phyloP scores from a whole-genome alignment of 2,113 vertebrate species.

The Sorex fumeus region DNA sequence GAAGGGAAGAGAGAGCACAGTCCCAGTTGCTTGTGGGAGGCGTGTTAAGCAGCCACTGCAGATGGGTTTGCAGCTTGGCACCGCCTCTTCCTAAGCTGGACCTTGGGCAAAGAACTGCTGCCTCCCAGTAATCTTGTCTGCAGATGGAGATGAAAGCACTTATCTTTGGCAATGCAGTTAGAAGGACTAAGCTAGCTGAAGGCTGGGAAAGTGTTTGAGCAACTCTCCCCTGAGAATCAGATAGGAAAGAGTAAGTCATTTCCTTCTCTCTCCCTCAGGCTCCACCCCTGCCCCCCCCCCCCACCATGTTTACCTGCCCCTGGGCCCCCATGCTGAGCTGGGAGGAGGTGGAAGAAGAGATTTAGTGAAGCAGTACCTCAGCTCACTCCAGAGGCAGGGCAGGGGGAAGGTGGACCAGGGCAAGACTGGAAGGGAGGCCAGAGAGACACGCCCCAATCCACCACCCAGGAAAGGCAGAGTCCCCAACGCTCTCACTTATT shows the following conservation, averaged over 20 bases:
- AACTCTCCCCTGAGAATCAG: background rate
- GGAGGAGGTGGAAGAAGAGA: conserved; percentile 6
- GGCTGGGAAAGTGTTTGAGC: conserved; percentile 49
- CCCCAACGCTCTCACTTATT: background rate
- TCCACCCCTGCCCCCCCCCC: background rate
- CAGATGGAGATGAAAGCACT: conserved; percentile 29
- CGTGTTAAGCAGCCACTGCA: background rate
- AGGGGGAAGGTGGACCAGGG: background rate
- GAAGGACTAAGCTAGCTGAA: conserved; percentile 38
- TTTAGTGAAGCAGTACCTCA: background rate
- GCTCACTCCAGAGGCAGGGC: background rate
- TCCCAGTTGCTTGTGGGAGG: background rate
- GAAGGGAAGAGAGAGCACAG: background rate
- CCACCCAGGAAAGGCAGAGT: background rate
- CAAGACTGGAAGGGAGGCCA: background rate
- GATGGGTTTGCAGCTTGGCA: background rate
- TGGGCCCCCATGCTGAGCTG: background rate
- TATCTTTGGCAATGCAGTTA: conserved; percentile 14
- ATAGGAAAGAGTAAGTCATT: conserved; percentile 39
- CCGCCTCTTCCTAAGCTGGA: background rate
- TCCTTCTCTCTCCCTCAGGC: conserved; percentile 42
- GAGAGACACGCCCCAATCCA: background rate
- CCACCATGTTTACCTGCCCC: conserved; percentile 1
- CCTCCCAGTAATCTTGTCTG: conserved; percentile 27
- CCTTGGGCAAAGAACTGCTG: background rate